These are phyloP conservation scores for Luperina nickerlii DNA, from an alignment of 2,888 invertebrate species.

Conservation along the genomic window DNA sequence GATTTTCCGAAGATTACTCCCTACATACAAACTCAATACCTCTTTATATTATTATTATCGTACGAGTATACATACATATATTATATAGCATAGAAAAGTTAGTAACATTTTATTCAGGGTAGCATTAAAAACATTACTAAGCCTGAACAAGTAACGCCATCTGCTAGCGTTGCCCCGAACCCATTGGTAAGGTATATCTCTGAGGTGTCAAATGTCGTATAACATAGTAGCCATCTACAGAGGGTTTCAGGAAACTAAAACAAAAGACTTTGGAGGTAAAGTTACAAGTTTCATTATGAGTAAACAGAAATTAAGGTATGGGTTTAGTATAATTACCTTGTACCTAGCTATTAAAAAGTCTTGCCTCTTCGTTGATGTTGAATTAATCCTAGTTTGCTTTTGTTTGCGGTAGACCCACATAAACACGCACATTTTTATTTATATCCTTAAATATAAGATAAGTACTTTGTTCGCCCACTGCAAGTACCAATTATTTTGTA, in stretches of 20 bases:
- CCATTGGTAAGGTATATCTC: conserved; percentile 42
- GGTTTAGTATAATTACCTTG: not conserved
- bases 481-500: no score
- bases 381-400: not conserved
- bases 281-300: not conserved
- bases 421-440: no score
- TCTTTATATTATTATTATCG: not conserved
- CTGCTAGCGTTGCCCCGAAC: conserved; percentile 39
- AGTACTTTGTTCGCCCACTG: no score
- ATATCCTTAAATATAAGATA: no score
- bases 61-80: not conserved
- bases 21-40: not conserved
- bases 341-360: not conserved
- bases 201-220: conserved; percentile 41
- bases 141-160: conserved; percentile 52
- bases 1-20: not conserved
- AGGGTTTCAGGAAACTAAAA: conserved; percentile 35
- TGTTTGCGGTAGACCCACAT: not conserved
- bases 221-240: conserved; percentile 49
- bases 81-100: not conserved
- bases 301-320: not conserved
- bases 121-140: not conserved
- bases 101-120: not conserved
- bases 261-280: not conserved
- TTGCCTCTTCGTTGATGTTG: not conserved